These are phyloP conservation scores for Congeria kusceri DNA, from an alignment of 2,888 invertebrate species.

Conservation along the genomic window DNA sequence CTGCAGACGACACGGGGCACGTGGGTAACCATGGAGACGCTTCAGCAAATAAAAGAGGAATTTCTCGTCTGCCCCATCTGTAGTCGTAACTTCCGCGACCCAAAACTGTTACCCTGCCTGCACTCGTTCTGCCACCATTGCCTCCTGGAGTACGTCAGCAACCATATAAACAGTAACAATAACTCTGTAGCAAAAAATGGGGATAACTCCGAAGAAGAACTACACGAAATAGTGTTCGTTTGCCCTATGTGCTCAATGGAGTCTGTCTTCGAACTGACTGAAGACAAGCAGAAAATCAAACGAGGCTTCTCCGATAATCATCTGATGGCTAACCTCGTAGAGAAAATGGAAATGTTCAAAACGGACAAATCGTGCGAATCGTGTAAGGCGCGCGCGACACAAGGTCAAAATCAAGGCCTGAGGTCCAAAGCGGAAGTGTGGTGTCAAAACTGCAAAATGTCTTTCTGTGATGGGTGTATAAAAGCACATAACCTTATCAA, in stretches of 20 bases:
- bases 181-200: slow-evolving; percentile 18
- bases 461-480: slow-evolving; percentile 70
- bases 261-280: slow-evolving; percentile 59
- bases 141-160: slow-evolving; percentile 49
- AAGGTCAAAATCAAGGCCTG: slow-evolving; percentile 32
- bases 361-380: slow-evolving; percentile 67
- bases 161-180: slow-evolving; percentile 15
- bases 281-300: slow-evolving; percentile 53
- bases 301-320: slow-evolving; percentile 69
- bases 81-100: slow-evolving; percentile 57
- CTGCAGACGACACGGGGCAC: slow-evolving; percentile 1
- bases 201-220: slow-evolving; percentile 18
- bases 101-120: slow-evolving; percentile 68
- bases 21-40: slow-evolving; percentile 56
- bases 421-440: slow-evolving; percentile 67
- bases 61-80: slow-evolving; percentile 71
- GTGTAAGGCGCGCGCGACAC: slow-evolving; percentile 54
- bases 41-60: slow-evolving; percentile 69
- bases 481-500: slow-evolving; percentile 72
- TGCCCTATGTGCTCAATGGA: slow-evolving; percentile 68
- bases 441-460: slow-evolving; percentile 71
- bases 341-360: slow-evolving; percentile 68
- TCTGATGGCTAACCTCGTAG: slow-evolving; percentile 68
- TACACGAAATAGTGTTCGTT: slow-evolving; percentile 44
- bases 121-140: slow-evolving; percentile 68